These are phyloP conservation scores for Danio choprae DNA, from an alignment of 2,797 vertebrate species.

Conservation along the genomic window DNA sequence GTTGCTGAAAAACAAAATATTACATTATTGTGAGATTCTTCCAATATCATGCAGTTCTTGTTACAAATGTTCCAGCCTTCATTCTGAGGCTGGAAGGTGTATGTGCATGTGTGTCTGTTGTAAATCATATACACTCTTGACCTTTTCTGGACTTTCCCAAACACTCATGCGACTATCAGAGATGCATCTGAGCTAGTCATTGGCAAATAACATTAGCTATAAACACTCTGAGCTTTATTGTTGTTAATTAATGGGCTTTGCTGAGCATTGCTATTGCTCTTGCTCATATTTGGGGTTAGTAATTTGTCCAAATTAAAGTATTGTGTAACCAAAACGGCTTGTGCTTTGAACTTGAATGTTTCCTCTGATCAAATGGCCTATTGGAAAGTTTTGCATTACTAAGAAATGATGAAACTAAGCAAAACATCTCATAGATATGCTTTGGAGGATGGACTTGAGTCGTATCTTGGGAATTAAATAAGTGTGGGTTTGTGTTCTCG, in stretches of 20 bases:
- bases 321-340: background rate
- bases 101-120: background rate
- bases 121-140: background rate
- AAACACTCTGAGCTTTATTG: background rate
- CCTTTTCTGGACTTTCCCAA: conserved; percentile 20
- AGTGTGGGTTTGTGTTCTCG: background rate
- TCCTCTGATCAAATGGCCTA: background rate
- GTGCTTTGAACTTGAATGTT: background rate
- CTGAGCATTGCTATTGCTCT: background rate
- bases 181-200: conserved; percentile 2
- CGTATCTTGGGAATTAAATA: background rate
- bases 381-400: background rate
- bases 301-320: background rate
- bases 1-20: too few relatives aligned
- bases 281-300: background rate
- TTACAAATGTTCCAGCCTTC: background rate
- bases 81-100: background rate
- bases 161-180: background rate
- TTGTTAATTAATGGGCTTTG: conserved; percentile 19
- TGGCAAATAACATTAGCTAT: conserved; percentile 25
- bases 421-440: background rate
- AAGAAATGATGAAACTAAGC: background rate
- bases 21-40: too few relatives aligned
- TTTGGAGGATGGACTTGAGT: background rate
- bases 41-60: too few relatives aligned